Percentiles rank a stretch among this genome's conserved stretches.
phyloP scores from a whole-genome alignment of 2,113 vertebrate species.

The Himantopus leucocephalus region DNA sequence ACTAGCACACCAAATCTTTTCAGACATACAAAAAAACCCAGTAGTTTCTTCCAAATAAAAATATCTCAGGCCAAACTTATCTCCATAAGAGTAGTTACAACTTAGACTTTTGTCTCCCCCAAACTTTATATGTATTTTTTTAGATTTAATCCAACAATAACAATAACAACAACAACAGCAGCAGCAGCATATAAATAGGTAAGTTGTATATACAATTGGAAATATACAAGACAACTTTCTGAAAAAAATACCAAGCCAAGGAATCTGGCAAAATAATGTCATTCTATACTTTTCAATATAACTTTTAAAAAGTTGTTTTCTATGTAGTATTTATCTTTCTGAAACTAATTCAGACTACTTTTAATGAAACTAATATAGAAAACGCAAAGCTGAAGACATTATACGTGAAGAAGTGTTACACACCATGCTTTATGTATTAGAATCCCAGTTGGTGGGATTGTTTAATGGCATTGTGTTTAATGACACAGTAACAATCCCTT shows the following conservation, averaged over 20 bases:
- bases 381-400: background rate
- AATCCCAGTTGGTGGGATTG: background rate
- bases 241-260: background rate
- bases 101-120: background rate
- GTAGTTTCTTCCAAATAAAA: background rate
- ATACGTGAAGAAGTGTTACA: background rate
- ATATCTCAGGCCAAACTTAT: background rate
- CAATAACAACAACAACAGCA: background rate
- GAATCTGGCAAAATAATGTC: background rate
- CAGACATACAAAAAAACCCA: background rate
- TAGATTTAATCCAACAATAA: background rate
- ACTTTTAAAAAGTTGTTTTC: background rate
- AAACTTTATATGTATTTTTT: background rate
- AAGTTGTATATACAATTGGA: background rate
- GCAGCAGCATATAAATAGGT: background rate
- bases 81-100: background rate
- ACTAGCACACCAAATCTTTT: background rate
- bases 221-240: background rate
- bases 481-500: background rate
- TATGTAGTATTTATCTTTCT: background rate
- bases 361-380: background rate
- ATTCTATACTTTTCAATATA: background rate
- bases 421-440: background rate
- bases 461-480: too few relatives aligned
- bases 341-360: background rate